Evolutionary conservation across 2,888 invertebrate genomes (phyloP), one percentile per base, ranked within the genome.

Genomic region (Sinotaia quadrata): DNA sequence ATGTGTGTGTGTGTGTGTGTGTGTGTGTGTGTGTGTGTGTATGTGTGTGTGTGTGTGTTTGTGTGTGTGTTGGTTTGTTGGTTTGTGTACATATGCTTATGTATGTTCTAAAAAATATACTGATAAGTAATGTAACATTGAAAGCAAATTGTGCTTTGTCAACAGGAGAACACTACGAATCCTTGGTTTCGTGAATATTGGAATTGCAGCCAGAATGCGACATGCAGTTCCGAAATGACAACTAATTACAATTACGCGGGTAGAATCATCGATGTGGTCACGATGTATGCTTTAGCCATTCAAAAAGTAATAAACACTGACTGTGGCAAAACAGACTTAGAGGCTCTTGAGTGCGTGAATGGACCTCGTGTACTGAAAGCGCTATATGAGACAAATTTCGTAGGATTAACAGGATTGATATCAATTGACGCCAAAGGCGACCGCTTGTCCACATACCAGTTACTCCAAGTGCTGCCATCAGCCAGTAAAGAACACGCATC

Each of bases 131-230:
- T n/a, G n/a, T n/a, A n/a, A n/a, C n/a, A n/a, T n/a, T n/a, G n/a
- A n/a, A n/a, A n/a, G n/a, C n/a, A n/a, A n/a, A n/a, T n/a, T n/a
- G n/a, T n/a, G n/a, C n/a, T n/a, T n/a, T n/a, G n/a, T n/a, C n/a
- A n/a, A 52, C 47, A 60, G 60, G 29, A 47, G 1, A 71, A 54
- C 2, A 71, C 52, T 1, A 44, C 51, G 4, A 81, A 85, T 67
- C 81, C 83, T 0, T 84, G 83, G 83, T 78, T 85, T 27, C 47
- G 59, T 18, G 78, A 81, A 33, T 79, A 79, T 76, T 85, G 85
- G 85, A 74, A 76, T 56, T 70, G 71, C 31, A 12, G 21, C 3
- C 15, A n/a, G 10, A 57, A 54, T 7, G 27, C 63, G 12, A 58
- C 54, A 2, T 24, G 24, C 2, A 59, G 12, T 4, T 56, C 52